Evolutionary conservation across 2,888 invertebrate genomes (phyloP).

Genomic region (Ceramica pisi): DNA sequence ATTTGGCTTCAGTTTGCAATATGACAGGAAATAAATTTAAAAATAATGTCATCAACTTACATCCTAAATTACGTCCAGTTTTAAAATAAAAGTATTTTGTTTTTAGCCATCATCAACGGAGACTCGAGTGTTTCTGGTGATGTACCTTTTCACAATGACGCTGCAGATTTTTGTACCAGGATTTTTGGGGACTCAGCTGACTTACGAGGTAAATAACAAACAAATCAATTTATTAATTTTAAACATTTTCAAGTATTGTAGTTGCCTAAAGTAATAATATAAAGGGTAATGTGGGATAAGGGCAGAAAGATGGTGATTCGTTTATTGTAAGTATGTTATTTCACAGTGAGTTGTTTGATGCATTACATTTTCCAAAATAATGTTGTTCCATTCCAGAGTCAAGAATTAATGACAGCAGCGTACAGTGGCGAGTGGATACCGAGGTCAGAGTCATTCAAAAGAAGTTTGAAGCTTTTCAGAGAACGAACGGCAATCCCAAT

Average conservation of each 20-base stretch:
- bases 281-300: no score
- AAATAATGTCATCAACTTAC: no score
- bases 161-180: slow-evolving; percentile 77
- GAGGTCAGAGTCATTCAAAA: slow-evolving; percentile 75
- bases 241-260: no score
- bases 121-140: slow-evolving; percentile 70
- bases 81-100: not conserved
- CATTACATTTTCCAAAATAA: no score
- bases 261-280: no score
- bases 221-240: not conserved
- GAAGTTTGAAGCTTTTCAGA: slow-evolving; percentile 75
- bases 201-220: slow-evolving; percentile 69
- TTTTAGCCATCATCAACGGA: slow-evolving; percentile 75
- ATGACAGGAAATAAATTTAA: no score
- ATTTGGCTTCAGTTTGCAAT: no score
- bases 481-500: slow-evolving; percentile 76
- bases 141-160: slow-evolving; percentile 74
- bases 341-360: no score
- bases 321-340: no score
- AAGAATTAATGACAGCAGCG: slow-evolving; percentile 75
- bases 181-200: slow-evolving; percentile 77
- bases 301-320: no score
- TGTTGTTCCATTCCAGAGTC: slow-evolving; percentile 71
- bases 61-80: no score
- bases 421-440: slow-evolving; percentile 81